A percentile compares a stretch with the other conserved stretches of the same genome.
Conservation (phyloP, 2,113 vertebrate species). For the Galeopterus variegatus region DNA sequence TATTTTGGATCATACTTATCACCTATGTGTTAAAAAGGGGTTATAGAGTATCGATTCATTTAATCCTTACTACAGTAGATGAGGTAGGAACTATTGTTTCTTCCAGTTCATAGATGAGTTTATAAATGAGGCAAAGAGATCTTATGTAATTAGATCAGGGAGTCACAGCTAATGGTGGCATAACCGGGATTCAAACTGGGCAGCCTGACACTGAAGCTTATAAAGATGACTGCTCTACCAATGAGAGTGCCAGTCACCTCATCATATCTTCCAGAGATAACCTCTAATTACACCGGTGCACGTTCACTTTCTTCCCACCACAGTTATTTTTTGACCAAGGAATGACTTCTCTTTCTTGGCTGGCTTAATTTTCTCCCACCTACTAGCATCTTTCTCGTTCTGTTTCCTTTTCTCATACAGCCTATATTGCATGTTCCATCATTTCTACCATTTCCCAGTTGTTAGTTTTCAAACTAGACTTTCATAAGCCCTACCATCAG, state of each 20-base stretch:
- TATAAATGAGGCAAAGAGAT: background rate
- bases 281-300: background rate
- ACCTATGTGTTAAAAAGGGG: background rate
- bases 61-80: background rate
- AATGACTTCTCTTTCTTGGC: background rate
- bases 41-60: background rate
- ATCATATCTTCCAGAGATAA: background rate
- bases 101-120: background rate
- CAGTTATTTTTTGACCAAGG: background rate
- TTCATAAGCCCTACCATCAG: background rate
- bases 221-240: rapidly evolving
- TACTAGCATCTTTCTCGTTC: background rate
- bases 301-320: background rate
- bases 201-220: background rate
- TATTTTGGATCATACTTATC: background rate
- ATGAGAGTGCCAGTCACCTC: background rate
- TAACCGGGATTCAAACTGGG: background rate
- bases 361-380: background rate
- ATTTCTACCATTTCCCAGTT: background rate
- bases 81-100: background rate
- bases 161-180: background rate
- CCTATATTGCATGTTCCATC: background rate
- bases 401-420: background rate
- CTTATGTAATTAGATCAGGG: background rate
- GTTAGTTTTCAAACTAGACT: background rate